Base-by-base conservation (phyloP, 2,113 vertebrate species). In the Hoplias malabaricus region DNA sequence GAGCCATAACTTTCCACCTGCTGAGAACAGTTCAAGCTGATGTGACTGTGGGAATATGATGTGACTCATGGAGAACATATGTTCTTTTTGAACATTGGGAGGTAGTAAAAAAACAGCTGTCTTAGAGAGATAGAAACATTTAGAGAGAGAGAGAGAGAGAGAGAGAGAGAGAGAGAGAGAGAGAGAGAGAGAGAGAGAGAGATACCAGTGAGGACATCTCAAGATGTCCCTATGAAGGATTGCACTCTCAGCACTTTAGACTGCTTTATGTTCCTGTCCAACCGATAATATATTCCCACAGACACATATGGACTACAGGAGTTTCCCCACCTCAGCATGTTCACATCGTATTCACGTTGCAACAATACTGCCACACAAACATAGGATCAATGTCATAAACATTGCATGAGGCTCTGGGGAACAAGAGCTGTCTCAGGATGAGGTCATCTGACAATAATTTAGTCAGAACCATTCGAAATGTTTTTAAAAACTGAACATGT, bases 221-320 rank as follows among this genome's bases (percentile, higher is more conserved):
- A 69, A 67, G 40, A 73, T 54, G 53, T 69, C 61, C 46, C 61
- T 62, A 73, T 5, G 11, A 19, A 59, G 46, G 54, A 56, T n/a
- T 81, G 62, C 67, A 34, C 31, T 77, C 69, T 82, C 80, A 73
- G 75, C 74, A 73, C 2, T 77, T 81, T 78, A 62, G 13, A 65
- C 80, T 81, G 75, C 62, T 78, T 81, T 81, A 73, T 67, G 62
- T 77, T 53, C 70, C 75, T 69, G 57, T 69, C 75, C 43, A 68
- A 29, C 54, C n/a, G 7, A 74, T 82, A 69, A 82, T 82, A 78
- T 78, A 82, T 82, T 69, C 54, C 53, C 23, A 53, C 13, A 57
- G 72, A 78, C 42, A 21, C 19, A 57, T 29, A 69, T 46, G 40
- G 33, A 56, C 61, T 74, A 53, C 38, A 78, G 59, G 25, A 69